phyloP scores from a whole-genome alignment of 2,113 vertebrate genomes.

The Tonatia bakeri region DNA sequence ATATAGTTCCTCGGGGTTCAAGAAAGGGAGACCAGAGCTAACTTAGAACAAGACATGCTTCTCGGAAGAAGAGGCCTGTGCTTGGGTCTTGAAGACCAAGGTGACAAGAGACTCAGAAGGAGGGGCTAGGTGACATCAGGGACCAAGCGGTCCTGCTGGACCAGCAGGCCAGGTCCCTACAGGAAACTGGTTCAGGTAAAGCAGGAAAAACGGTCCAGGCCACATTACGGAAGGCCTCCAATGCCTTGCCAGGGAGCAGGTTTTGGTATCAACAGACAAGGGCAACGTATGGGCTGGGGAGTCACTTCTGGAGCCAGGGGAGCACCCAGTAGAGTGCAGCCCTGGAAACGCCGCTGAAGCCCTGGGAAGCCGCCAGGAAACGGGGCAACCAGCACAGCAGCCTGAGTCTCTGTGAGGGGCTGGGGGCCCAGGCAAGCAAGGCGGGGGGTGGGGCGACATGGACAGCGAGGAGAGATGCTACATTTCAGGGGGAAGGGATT shows the following conservation, averaged over 20 bases:
- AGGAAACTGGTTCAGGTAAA: not conserved
- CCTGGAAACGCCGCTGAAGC: too few relatives aligned
- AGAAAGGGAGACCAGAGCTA: not conserved
- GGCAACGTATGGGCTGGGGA: not conserved
- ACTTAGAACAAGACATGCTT: not conserved
- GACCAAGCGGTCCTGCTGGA: not conserved
- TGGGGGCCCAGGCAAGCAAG: not conserved
- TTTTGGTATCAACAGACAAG: not conserved
- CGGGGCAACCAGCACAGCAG: rapidly evolving
- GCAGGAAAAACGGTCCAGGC: not conserved
- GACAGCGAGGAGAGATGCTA: not conserved
- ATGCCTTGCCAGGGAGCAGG: not conserved
- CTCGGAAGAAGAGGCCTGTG: not conserved
- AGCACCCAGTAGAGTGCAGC: not conserved
- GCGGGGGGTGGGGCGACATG: rapidly evolving
- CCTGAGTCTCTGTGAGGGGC: rapidly evolving
- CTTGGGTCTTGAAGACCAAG: not conserved
- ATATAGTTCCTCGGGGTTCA: not conserved
- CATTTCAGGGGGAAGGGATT: not conserved
- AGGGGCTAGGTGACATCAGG: not conserved
- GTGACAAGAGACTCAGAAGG: not conserved
- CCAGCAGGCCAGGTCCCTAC: not conserved
- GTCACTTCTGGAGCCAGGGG: not conserved
- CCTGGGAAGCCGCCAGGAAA: not conserved
- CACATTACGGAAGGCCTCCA: not conserved